A percentile compares a stretch with the other conserved stretches of the same genome.
Evolutionary conservation across 1,140 invertebrate genomes (phyloP).

Genomic region (Lerema accius): DNA sequence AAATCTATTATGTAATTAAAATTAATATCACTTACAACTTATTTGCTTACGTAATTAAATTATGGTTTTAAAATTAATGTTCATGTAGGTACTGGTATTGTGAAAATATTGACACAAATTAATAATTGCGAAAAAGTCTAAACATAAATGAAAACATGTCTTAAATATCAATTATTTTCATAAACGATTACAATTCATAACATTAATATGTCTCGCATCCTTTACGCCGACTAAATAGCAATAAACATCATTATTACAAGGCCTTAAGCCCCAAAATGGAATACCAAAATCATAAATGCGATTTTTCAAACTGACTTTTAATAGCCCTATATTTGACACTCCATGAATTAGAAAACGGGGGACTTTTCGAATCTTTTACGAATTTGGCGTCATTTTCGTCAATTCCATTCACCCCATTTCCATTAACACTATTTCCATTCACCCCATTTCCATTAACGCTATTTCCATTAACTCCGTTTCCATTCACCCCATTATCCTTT

Average conservation of each 20-base stretch:
- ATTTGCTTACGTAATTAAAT: no score
- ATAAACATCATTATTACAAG: neutral
- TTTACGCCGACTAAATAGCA: no score
- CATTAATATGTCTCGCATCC: no score
- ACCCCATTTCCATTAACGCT: neutral
- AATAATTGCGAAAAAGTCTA: no score
- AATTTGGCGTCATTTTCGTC: slow-evolving; percentile 19
- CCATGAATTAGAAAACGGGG: slow-evolving; percentile 47
- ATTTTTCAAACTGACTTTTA: slow-evolving; percentile 53
- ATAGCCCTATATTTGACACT: slow-evolving; percentile 54
- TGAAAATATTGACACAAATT: no score
- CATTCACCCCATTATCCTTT: neutral
- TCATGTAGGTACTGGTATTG: no score
- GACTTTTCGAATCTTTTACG: slow-evolving; percentile 34
- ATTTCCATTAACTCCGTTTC: neutral
- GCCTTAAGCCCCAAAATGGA: neutral
- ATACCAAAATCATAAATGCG: slow-evolving; percentile 34
- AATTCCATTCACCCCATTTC: neutral
- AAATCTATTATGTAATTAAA: no score
- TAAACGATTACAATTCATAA: no score
- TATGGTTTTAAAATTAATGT: no score
- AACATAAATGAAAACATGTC: no score
- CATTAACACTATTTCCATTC: neutral
- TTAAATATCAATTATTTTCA: no score
- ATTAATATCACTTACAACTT: no score